Conservation (phyloP, 2,888 invertebrate species). For the Zygothrica quintamaculata region DNA sequence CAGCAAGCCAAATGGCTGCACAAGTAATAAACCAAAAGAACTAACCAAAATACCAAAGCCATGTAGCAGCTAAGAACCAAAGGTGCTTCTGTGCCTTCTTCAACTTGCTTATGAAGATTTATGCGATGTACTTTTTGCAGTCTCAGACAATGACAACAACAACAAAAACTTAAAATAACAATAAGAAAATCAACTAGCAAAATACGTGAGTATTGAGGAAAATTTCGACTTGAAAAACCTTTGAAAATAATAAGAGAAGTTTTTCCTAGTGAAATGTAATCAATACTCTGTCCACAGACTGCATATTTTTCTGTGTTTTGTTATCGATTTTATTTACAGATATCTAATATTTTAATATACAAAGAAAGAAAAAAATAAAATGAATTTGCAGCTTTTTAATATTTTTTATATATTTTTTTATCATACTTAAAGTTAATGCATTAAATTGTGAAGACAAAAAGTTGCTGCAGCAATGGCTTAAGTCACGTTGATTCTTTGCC, state of each 20-base stretch:
- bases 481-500: background rate
- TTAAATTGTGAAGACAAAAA: conserved; percentile 59
- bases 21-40: conserved; percentile 55
- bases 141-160: conserved; percentile 46
- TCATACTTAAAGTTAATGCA: conserved; percentile 12
- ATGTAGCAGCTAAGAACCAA: conserved; percentile 17
- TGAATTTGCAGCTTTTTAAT: too few relatives aligned
- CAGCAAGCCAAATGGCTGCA: conserved; percentile 64
- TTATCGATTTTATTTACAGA: too few relatives aligned
- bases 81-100: conserved; percentile 31
- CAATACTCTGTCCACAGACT: too few relatives aligned
- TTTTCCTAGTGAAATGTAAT: conserved; percentile 24
- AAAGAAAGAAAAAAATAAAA: too few relatives aligned
- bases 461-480: conserved; percentile 30
- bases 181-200: conserved; percentile 26
- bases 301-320: too few relatives aligned
- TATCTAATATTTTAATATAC: too few relatives aligned
- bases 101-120: conserved; percentile 77
- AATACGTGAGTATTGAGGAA: conserved; percentile 64
- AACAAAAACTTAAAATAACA: conserved; percentile 13
- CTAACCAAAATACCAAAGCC: conserved; percentile 27
- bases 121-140: conserved; percentile 60
- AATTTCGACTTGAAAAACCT: conserved; percentile 37
- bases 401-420: too few relatives aligned
- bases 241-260: too few relatives aligned